phyloP scores from a whole-genome alignment of 2,888 invertebrate genomes.

The Chydorus sphaericus region DNA sequence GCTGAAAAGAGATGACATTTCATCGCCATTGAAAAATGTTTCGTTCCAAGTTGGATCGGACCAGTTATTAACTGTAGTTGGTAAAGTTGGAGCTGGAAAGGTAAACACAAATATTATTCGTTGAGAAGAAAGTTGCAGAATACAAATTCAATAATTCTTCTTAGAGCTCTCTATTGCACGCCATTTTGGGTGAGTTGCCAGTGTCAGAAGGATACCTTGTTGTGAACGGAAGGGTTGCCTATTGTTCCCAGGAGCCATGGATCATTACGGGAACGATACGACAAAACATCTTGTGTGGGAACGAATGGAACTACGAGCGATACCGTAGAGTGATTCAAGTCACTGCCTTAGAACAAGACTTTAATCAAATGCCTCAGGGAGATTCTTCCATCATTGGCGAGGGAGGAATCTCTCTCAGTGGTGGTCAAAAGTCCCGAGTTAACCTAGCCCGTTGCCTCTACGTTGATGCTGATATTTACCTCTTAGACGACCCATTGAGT shows the following conservation, averaged over 20 bases:
- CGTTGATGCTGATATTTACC: conserved; percentile 33
- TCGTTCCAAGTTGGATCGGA: conserved; percentile 1
- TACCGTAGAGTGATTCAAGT: conserved; percentile 26
- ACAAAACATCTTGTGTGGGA: conserved; percentile 86
- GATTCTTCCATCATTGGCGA: conserved; percentile 39
- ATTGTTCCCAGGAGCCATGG: conserved; percentile 55
- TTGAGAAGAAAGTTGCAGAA: no score
- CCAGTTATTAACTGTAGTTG: conserved; percentile 47
- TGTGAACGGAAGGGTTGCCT: conserved; percentile 32
- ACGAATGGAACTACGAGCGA: conserved; percentile 33
- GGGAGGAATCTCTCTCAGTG: conserved; percentile 36
- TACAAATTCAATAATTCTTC: neutral
- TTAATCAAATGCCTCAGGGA: conserved; percentile 31
- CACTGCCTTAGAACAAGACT: conserved; percentile 33
- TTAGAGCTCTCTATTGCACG: conserved; percentile 21
- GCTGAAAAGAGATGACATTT: no score
- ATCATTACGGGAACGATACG: conserved; percentile 58
- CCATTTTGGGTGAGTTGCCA: conserved; percentile 34
- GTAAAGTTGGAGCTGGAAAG: conserved; percentile 62
- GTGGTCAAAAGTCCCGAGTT: conserved; percentile 38
- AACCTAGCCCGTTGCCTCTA: conserved; percentile 33
- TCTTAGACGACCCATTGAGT: conserved; percentile 36
- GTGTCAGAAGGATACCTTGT: conserved; percentile 27
- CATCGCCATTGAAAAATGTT: conserved; percentile 7
- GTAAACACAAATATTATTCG: no score